These are phyloP conservation scores for Pseudachorutes palmiensis DNA, from an alignment of 1,140 invertebrate genomes.

Conservation along the genomic window DNA sequence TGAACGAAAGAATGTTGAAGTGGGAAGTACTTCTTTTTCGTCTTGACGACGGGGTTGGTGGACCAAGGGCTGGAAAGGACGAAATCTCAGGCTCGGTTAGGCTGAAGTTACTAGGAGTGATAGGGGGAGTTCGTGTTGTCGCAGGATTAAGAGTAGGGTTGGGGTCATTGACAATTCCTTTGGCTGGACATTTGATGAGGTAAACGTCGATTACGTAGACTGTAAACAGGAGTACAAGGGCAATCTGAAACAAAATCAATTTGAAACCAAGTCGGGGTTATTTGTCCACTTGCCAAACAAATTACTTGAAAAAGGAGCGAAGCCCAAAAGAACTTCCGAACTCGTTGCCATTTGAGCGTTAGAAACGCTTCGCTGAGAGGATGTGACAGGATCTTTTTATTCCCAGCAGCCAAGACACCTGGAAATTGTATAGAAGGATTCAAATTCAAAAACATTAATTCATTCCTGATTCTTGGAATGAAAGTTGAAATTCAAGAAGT, in stretches of 20 bases:
- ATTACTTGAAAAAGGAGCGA: constrained; percentile 67
- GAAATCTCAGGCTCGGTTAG: neutral
- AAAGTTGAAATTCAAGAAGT: too few relatives aligned
- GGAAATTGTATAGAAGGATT: too few relatives aligned
- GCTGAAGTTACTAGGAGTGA: neutral
- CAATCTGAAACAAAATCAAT: constrained; percentile 24
- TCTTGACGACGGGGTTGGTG: neutral
- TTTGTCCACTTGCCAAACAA: constrained; percentile 43
- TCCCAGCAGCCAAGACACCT: constrained; percentile 37
- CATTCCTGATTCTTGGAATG: too few relatives aligned
- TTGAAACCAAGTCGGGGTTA: constrained; percentile 1
- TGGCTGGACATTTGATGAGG: constrained; percentile 33
- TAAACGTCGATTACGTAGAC: constrained; percentile 54
- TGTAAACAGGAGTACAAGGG: constrained; percentile 57
- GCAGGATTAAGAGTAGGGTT: neutral
- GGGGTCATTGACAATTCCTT: neutral
- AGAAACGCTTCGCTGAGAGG: constrained; percentile 71
- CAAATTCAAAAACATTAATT: too few relatives aligned
- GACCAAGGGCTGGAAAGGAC: neutral
- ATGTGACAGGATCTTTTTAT: constrained; percentile 54
- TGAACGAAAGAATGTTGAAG: constrained; percentile 6
- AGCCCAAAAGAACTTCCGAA: constrained; percentile 72
- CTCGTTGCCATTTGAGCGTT: constrained; percentile 69
- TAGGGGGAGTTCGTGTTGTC: neutral
- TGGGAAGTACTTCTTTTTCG: neutral